Evolutionary conservation across 2,113 vertebrate species (phyloP).

Genomic region (Cynocephalus volans): DNA sequence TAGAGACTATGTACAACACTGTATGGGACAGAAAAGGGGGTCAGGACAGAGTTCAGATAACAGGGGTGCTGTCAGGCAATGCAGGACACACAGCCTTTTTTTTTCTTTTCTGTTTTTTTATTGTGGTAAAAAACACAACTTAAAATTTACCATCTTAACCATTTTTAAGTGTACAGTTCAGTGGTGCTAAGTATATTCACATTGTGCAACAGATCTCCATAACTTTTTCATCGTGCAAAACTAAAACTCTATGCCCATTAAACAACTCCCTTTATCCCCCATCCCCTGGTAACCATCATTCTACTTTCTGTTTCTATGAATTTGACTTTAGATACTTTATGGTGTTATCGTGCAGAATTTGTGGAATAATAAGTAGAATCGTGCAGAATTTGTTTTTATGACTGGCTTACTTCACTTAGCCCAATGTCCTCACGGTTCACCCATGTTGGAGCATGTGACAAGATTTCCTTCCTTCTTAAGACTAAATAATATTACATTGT

Average conservation of each 20-base stretch:
- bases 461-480: conserved; percentile 21
- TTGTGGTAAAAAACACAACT: not conserved
- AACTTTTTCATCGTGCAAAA: conserved; percentile 40
- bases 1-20: not conserved
- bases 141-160: not conserved
- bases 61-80: not conserved
- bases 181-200: not conserved
- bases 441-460: not conserved
- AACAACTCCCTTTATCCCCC: not conserved
- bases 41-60: not conserved
- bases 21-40: not conserved
- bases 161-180: not conserved
- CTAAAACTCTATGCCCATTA: not conserved
- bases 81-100: not conserved
- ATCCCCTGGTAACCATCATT: not conserved
- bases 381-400: not conserved
- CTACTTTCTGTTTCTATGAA: conserved; percentile 1
- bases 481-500: not conserved
- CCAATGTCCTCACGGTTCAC: not conserved
- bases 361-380: not conserved
- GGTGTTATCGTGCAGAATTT: not conserved
- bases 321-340: not conserved
- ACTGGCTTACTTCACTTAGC: conserved; percentile 9
- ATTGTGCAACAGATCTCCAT: not conserved
- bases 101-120: not conserved